Conservation (phyloP, 2,888 invertebrate species). For the Ethmia dodecea region DNA sequence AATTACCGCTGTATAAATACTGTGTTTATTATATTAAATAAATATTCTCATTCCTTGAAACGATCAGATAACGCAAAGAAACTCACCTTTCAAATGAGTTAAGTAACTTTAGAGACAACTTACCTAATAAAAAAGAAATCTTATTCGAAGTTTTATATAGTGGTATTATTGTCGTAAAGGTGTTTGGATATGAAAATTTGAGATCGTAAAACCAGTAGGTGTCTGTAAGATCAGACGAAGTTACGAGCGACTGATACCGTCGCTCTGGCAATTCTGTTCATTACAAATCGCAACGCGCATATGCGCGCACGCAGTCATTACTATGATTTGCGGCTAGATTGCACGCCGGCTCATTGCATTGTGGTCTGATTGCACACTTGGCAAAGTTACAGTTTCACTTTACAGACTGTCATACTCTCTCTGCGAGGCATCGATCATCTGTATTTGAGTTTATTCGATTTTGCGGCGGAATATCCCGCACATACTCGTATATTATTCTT, state of each 20-base stretch:
- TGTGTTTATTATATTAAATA: too few relatives aligned
- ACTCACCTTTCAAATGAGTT: too few relatives aligned
- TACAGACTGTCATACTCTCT: slow-evolving; percentile 5
- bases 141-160: too few relatives aligned
- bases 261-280: slow-evolving; percentile 14
- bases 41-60: too few relatives aligned
- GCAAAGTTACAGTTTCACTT: slow-evolving; percentile 21
- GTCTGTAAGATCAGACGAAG: neutral
- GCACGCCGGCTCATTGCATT: slow-evolving; percentile 14
- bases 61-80: too few relatives aligned
- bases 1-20: too few relatives aligned
- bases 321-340: slow-evolving; percentile 18
- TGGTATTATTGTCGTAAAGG: too few relatives aligned
- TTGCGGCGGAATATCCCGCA: too few relatives aligned
- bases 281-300: slow-evolving; percentile 19
- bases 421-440: slow-evolving; percentile 17
- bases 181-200: too few relatives aligned
- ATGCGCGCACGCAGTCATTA: slow-evolving; percentile 17
- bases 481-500: neutral
- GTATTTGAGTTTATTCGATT: slow-evolving; percentile 5
- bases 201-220: neutral
- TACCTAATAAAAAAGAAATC: too few relatives aligned
- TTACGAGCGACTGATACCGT: slow-evolving; percentile 1
- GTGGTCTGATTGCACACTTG: slow-evolving; percentile 17
- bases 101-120: too few relatives aligned